Evolutionary conservation across 2,888 invertebrate genomes (phyloP), one percentile per base, ranked within the genome.

Genomic region (Platynereis dumerilii): DNA sequence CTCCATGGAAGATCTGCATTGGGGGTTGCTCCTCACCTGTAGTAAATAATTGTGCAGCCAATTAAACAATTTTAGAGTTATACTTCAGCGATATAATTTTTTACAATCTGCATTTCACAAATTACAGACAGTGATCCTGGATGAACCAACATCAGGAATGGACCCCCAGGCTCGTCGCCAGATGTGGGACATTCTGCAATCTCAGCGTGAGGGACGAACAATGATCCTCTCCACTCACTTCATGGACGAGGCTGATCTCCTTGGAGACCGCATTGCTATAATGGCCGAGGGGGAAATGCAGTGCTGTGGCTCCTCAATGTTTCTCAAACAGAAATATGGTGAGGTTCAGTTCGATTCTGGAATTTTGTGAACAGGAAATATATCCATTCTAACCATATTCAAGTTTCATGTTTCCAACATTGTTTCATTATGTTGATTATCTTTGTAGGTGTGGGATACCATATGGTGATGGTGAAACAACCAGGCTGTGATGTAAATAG

Each of bases 171-270:
- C 87, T 0, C 75, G 88, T 17, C 82, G 87, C 55, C 85, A 85
- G 69, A 85, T 86, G 0, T 94, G 94, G 94, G 91, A 93, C 74
- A 85, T 94, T 24, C 82, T 94, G 68, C 87, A 84, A 85, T 84
- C 84, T 12, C 85, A 88, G 72, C 84, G 87, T 52, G 80, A 84
- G 86, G 91, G 89, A 48, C 87, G 92, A 10, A 91, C 92, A 0
- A 88, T 94, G 75, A 87, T 94, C 57, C 84, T 94, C 64, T 91
- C 93, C 22, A 83, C 83, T 15, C 83, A 94, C 83, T 93, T 92
- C 80, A 93, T 94, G 93, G 93, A 94, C 78, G 94, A 94, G 84
- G 93, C 94, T 0, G 94, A 94, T 83, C 87, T 91, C 56, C 86
- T 93, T 1, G 93, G 93, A 0, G 93, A 94, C 83, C 87, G 93